Evolutionary conservation across 2,888 invertebrate genomes (phyloP).

Genomic region (Seira sanloemensis): DNA sequence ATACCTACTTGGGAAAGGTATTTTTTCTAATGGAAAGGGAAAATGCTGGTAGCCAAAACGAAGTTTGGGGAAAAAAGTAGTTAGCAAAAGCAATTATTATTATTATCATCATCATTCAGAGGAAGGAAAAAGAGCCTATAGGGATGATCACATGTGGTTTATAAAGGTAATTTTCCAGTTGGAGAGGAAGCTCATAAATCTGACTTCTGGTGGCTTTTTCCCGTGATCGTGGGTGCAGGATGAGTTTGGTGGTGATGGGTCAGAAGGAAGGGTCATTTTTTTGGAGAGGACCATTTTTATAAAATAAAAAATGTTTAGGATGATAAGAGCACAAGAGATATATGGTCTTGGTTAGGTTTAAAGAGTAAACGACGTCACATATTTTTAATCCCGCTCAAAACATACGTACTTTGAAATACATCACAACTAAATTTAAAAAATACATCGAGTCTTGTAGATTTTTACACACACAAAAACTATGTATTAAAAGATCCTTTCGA

Average conservation of each 20-base stretch:
- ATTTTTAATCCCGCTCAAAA: neutral
- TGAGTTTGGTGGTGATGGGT: slow-evolving; percentile 22
- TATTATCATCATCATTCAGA: slow-evolving; percentile 7
- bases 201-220: slow-evolving; percentile 3
- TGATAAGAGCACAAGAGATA: neutral
- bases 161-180: slow-evolving; percentile 16
- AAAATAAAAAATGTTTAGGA: neutral
- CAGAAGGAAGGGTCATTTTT: slow-evolving; percentile 6
- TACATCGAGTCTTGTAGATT: no score
- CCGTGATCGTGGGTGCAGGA: slow-evolving; percentile 1
- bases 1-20: neutral
- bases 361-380: neutral
- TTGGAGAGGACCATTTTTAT: no score
- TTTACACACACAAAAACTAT: no score
- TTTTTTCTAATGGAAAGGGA: slow-evolving; percentile 10
- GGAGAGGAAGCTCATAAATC: slow-evolving; percentile 14
- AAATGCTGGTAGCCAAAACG: slow-evolving; percentile 33
- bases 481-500: no score
- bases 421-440: no score
- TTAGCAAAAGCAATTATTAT: slow-evolving; percentile 38
- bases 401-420: neutral
- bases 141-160: slow-evolving; percentile 16
- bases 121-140: slow-evolving; percentile 9
- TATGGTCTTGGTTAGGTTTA: neutral
- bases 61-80: slow-evolving; percentile 24